Percentiles rank a stretch among this genome's conserved stretches.
Conservation (phyloP, 1,140 invertebrate species). For the Saccostrea glomerata region DNA sequence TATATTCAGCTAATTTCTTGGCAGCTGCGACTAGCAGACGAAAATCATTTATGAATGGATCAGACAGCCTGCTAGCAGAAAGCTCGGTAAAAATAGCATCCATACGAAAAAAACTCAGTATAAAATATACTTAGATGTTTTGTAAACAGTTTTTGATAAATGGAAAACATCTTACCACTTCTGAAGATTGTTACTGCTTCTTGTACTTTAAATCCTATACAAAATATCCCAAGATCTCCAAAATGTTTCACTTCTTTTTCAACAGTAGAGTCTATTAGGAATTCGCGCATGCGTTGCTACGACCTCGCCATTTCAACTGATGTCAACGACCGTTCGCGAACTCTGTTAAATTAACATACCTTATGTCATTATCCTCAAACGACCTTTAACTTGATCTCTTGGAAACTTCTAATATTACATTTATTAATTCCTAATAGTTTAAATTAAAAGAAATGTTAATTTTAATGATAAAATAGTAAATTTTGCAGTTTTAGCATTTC, state of each 20-base stretch:
- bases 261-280: background rate
- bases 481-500: background rate
- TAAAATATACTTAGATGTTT: background rate
- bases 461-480: background rate
- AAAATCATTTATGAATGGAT: slow-evolving; percentile 2
- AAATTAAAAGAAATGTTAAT: background rate
- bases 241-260: background rate
- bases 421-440: background rate
- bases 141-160: background rate
- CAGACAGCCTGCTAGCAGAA: background rate
- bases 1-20: no score
- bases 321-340: slow-evolving; percentile 23
- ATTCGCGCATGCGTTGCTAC: slow-evolving; percentile 9
- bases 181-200: background rate
- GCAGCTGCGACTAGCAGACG: no score
- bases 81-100: background rate
- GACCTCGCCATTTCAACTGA: slow-evolving; percentile 9
- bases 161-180: background rate
- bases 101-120: background rate
- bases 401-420: background rate
- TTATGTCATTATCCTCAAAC: slow-evolving; percentile 26
- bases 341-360: slow-evolving; percentile 28
- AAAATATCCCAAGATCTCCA: background rate
- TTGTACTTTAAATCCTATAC: slow-evolving; percentile 10
- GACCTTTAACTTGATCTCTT: background rate